Evolutionary conservation across 1,140 invertebrate species (phyloP).

Genomic region (Drosophila teissieri): DNA sequence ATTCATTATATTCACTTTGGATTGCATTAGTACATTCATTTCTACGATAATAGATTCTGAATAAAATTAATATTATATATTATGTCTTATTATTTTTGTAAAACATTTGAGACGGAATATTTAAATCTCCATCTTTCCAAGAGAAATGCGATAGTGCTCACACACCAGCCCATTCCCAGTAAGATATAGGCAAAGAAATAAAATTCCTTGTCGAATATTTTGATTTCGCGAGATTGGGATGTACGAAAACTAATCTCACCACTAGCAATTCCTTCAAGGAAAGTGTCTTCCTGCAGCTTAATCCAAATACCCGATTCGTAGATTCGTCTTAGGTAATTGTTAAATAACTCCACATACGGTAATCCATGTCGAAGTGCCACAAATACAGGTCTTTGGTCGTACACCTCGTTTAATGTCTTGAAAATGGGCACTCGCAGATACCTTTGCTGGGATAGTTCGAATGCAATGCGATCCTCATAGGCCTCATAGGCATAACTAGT

Average conservation of each 20-base stretch:
- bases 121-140: not conserved
- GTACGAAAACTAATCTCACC: constrained; percentile 33
- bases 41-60: not conserved
- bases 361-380: constrained; percentile 23
- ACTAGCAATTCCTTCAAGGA: constrained; percentile 29
- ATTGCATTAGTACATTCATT: not conserved
- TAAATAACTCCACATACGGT: constrained; percentile 26
- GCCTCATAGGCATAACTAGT: constrained; percentile 20
- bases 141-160: constrained; percentile 21
- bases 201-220: constrained; percentile 38
- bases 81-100: no score
- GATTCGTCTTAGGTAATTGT: constrained; percentile 26
- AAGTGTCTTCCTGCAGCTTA: constrained; percentile 13
- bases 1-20: not conserved
- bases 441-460: constrained; percentile 21
- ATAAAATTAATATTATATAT: no score
- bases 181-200: constrained; percentile 36
- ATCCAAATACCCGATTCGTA: constrained; percentile 32
- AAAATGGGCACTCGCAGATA: constrained; percentile 37
- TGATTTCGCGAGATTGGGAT: constrained; percentile 4
- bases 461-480: constrained; percentile 29
- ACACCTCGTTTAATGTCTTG: constrained; percentile 18
- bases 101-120: not conserved
- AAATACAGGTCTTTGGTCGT: constrained; percentile 26
- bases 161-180: constrained; percentile 24